Conservation (phyloP, 2,113 vertebrate species). For the Lathamus discolor region DNA sequence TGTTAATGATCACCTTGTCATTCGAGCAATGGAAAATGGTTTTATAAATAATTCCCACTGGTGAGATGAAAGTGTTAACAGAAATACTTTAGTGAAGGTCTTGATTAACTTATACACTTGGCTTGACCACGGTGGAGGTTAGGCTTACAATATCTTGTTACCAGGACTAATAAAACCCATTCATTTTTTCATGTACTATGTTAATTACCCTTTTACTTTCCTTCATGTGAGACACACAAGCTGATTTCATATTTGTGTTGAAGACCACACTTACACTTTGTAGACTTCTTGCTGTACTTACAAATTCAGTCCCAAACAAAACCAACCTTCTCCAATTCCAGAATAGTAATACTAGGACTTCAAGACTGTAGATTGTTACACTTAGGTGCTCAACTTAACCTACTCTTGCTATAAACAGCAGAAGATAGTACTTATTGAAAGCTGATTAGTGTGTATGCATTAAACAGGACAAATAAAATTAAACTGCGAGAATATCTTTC, state of each 20-base stretch:
- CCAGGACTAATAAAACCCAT: slow-evolving; percentile 15
- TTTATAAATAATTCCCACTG: slow-evolving; percentile 61
- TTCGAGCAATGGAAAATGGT: slow-evolving; percentile 18
- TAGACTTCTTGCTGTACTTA: neutral
- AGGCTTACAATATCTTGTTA: slow-evolving; percentile 16
- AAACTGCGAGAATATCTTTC: neutral
- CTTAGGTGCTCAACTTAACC: neutral
- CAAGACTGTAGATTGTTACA: neutral
- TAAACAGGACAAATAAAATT: neutral
- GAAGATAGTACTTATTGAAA: neutral
- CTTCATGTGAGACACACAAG: neutral
- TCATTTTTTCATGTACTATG: slow-evolving; percentile 24
- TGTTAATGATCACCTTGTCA: slow-evolving; percentile 62
- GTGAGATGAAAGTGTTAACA: slow-evolving; percentile 62
- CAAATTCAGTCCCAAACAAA: slow-evolving; percentile 18
- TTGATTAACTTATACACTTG: slow-evolving; percentile 34
- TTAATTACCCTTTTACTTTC: slow-evolving; percentile 54
- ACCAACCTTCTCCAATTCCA: neutral
- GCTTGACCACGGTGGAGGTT: slow-evolving; percentile 15
- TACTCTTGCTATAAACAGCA: neutral
- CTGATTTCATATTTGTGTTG: neutral
- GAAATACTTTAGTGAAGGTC: slow-evolving; percentile 53
- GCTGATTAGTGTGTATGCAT: neutral
- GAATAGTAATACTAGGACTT: neutral
- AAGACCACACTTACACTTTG: neutral